These are phyloP conservation scores for Fregetta grallaria DNA, from an alignment of 2,113 vertebrate species.

Conservation along the genomic window DNA sequence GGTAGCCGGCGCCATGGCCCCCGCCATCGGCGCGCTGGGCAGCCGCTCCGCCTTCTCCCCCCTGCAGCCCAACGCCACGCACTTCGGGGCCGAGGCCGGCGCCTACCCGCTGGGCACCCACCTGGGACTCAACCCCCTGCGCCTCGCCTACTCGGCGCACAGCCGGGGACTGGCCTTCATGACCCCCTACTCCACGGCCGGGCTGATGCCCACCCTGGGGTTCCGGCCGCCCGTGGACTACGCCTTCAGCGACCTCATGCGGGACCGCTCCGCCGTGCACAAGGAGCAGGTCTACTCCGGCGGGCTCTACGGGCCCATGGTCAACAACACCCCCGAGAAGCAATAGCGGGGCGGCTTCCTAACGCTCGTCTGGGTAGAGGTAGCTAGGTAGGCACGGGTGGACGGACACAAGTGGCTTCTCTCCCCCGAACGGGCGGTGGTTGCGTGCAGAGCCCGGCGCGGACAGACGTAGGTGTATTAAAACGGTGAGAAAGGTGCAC, in stretches of 20 bases:
- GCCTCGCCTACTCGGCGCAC: slow-evolving; percentile 95
- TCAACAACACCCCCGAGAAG: slow-evolving; percentile 94
- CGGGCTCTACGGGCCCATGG: slow-evolving; percentile 92
- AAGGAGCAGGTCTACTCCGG: slow-evolving; percentile 90
- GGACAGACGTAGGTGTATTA: slow-evolving; percentile 50
- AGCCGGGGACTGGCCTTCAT: slow-evolving; percentile 98
- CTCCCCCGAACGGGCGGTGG: background rate
- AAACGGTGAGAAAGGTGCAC: slow-evolving; percentile 70
- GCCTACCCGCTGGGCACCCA: slow-evolving; percentile 90
- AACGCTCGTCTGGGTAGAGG: background rate
- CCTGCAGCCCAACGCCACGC: slow-evolving; percentile 91
- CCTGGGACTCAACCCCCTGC: slow-evolving; percentile 93
- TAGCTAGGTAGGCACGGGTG: slow-evolving; percentile 15
- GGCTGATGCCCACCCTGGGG: slow-evolving; percentile 94
- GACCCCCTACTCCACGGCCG: slow-evolving; percentile 95
- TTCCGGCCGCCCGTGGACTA: slow-evolving; percentile 99
- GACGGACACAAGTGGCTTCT: background rate
- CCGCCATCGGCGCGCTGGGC: slow-evolving; percentile 83
- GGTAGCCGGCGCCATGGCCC: slow-evolving; percentile 90
- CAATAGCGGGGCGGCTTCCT: slow-evolving; percentile 78
- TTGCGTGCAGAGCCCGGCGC: background rate
- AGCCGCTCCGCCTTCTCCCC: slow-evolving; percentile 98
- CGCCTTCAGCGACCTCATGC: slow-evolving; percentile 96
- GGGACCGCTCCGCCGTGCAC: slow-evolving; percentile 91
- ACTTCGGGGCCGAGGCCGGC: slow-evolving; percentile 88